Percentiles rank a stretch among this genome's conserved stretches.
Evolutionary conservation across 2,888 invertebrate species (phyloP).

Genomic region (Drosophila paramelanica): DNA sequence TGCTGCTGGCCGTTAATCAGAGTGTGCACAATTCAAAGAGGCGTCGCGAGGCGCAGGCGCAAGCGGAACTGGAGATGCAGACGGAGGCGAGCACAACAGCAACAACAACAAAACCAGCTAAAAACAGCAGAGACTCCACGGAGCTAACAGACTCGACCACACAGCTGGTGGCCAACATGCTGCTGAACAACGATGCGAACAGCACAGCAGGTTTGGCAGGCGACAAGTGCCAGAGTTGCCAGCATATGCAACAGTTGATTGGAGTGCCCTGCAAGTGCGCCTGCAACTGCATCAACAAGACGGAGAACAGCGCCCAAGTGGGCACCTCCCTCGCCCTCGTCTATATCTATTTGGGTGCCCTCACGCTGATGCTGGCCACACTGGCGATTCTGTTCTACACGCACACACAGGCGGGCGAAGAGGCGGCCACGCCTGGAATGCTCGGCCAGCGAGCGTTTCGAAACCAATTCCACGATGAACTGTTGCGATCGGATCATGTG

Average conservation of each 20-base stretch:
- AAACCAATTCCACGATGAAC: constrained; percentile 74
- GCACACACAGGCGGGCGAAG: constrained; percentile 54
- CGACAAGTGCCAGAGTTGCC: constrained; percentile 36
- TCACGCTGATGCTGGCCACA: constrained; percentile 78
- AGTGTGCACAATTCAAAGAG: constrained; percentile 64
- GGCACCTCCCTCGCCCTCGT: constrained; percentile 56
- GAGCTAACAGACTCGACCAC: constrained; percentile 52
- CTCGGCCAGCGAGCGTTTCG: constrained; percentile 49
- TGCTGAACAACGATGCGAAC: constrained; percentile 19
- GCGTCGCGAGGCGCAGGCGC: constrained; percentile 36
- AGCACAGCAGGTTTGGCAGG: not conserved
- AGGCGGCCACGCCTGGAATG: constrained; percentile 20
- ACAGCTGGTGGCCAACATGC: constrained; percentile 56
- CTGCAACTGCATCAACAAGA: constrained; percentile 54
- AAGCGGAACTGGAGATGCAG: not conserved
- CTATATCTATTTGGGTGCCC: constrained; percentile 80
- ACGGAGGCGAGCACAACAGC: not conserved
- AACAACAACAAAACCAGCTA: not conserved
- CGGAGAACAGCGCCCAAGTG: constrained; percentile 2
- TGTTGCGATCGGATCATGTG: constrained; percentile 74
- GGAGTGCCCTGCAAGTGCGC: constrained; percentile 20
- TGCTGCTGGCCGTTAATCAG: constrained; percentile 83
- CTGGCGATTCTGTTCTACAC: constrained; percentile 81
- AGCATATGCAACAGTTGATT: constrained; percentile 40
- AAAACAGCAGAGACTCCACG: constrained; percentile 1